These are phyloP conservation scores for Oriolus oriolus DNA, from an alignment of 2,113 vertebrate genomes.

Conservation along the genomic window DNA sequence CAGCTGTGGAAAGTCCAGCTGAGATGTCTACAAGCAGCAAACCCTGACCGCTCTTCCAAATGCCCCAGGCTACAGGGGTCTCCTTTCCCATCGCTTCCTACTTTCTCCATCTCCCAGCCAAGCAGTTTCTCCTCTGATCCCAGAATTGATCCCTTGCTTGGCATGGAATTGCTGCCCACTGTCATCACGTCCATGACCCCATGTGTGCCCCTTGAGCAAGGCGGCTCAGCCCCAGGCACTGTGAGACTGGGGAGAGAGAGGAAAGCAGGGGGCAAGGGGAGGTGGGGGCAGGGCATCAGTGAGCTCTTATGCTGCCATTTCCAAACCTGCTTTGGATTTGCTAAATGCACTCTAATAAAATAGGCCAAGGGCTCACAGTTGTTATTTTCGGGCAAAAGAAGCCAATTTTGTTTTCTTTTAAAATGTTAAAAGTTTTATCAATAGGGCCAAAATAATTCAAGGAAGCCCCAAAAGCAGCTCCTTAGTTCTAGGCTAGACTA, in stretches of 20 bases:
- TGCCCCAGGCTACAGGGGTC: rapidly evolving
- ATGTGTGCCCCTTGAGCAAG: rapidly evolving
- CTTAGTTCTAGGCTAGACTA: neutral
- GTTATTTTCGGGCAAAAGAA: neutral
- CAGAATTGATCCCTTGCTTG: neutral
- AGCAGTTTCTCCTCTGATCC: neutral
- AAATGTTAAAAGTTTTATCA: neutral
- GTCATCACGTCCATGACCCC: too few relatives aligned
- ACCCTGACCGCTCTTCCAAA: rapidly evolving
- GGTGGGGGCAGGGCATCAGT: neutral
- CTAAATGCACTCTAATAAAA: neutral
- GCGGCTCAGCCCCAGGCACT: rapidly evolving
- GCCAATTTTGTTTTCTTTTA: neutral
- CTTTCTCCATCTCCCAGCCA: too few relatives aligned
- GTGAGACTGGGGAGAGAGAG: neutral
- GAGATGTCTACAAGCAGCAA: neutral
- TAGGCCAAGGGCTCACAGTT: neutral
- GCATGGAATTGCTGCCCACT: neutral
- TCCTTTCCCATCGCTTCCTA: neutral
- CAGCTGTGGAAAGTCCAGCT: neutral
- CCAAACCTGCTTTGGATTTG: neutral
- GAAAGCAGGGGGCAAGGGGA: neutral
- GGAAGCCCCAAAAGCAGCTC: neutral
- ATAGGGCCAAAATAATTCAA: neutral
- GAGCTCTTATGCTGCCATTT: neutral